Base-by-base conservation (phyloP, 2,888 invertebrate genomes). In the Tiliacea aurago region DNA sequence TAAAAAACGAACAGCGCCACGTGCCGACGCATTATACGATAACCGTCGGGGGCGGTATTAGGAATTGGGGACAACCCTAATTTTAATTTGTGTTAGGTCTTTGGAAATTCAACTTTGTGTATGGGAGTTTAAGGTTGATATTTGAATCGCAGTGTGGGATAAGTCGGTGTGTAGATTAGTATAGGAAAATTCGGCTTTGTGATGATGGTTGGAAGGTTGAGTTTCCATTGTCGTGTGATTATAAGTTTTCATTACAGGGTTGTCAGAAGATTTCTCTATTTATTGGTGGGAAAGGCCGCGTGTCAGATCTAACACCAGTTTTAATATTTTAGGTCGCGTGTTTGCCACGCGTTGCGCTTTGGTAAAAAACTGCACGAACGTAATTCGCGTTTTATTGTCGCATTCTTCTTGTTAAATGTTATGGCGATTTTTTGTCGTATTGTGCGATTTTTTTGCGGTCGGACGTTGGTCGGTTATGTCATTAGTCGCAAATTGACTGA, bases 241-340 rank as follows among this genome's bases (percentile, higher is more conserved):
- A 62, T 72, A 73, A 76, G 78, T 80, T 86, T 86, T 76, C 83
- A 86, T 84, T 90, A 89, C 90, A 94, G 93, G 94, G 93, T 91
- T 94, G 93, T 90, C 92, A 92, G 84, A 83, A 87, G 90, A 89
- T 91, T 94, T 93, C 91, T 91, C 94, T 94, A 95, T 96, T 96
- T 95, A 95, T 96, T 95, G 95, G 96, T 95, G 96, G 96, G 96
- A 95, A 96, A 92, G 92, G 94, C 92, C 96, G 94, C 96, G 96
- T 96, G 96, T 96, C 95, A 95, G 91, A 88, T 95, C 95, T 96
- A 95, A 96, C 96, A 96, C 96, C 95, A 95, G 95, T 95, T 96
- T 95, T 96, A 96, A 96, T 96, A 96, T 96, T 95, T 95, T 90
- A 88, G 82, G 93, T 87, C 96, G 88, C 95, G 96, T 94, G 96